Evolutionary conservation across 2,113 vertebrate species (phyloP).

Genomic region (Anoura caudifer): DNA sequence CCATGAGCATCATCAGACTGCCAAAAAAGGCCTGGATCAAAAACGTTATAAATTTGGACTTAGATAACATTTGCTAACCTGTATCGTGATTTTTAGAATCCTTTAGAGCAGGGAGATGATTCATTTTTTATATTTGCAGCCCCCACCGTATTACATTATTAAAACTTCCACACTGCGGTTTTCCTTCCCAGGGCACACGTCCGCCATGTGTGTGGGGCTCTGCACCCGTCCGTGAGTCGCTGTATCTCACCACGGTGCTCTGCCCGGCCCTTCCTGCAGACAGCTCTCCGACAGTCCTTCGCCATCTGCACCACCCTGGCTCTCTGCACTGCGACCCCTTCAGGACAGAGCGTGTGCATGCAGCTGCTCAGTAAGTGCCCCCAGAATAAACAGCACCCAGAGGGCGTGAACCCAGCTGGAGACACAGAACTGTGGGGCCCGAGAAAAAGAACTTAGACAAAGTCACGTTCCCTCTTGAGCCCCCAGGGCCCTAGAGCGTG

Average conservation of each 20-base stretch:
- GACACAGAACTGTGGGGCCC: neutral
- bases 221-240: neutral
- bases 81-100: neutral
- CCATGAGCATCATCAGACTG: neutral
- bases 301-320: neutral
- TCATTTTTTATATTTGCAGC: neutral
- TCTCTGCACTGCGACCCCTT: neutral
- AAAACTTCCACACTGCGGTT: neutral
- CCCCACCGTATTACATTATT: neutral
- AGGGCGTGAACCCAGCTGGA: neutral
- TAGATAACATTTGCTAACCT: neutral
- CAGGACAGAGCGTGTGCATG: neutral
- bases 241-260: neutral
- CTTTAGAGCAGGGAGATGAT: neutral
- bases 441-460: neutral
- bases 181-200: neutral
- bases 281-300: neutral
- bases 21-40: neutral
- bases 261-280: neutral
- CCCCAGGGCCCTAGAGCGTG: neutral
- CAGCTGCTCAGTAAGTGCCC: neutral
- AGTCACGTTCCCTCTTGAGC: neutral
- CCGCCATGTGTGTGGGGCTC: neutral
- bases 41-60: neutral
- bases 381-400: neutral